phyloP scores from a whole-genome alignment of 2,797 vertebrate species.

The Heterohyrax brucei region DNA sequence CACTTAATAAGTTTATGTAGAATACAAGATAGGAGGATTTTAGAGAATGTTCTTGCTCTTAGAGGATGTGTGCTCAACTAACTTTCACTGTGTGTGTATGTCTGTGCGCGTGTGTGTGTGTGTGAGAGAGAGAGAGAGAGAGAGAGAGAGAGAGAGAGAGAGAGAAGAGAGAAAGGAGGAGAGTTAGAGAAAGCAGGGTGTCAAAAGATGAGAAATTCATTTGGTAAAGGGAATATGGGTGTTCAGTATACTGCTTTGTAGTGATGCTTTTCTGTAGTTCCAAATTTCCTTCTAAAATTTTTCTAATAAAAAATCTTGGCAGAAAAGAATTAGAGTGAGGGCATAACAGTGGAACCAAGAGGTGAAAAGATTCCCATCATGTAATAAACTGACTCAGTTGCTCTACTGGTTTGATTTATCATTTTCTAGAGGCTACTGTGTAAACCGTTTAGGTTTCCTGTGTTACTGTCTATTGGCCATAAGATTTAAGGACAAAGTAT shows the following conservation, averaged over 20 bases:
- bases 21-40: neutral
- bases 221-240: neutral
- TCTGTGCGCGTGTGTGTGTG: neutral
- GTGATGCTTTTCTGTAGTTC: neutral
- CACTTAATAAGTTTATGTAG: neutral
- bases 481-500: neutral
- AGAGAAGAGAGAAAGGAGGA: neutral
- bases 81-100: neutral
- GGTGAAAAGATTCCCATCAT: neutral
- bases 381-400: neutral
- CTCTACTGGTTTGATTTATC: neutral
- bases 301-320: neutral
- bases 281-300: constrained; percentile 37
- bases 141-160: neutral
- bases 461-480: neutral
- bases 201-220: neutral
- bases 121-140: neutral
- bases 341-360: neutral
- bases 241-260: neutral
- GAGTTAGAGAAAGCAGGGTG: neutral
- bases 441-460: neutral
- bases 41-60: neutral
- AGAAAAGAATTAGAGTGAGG: neutral
- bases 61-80: neutral
- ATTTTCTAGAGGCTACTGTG: neutral